A percentile compares a stretch with the other conserved stretches of the same genome.
Conservation (phyloP, 92 coral and sea anemone genomes). For the Plumapathes pennacea region DNA sequence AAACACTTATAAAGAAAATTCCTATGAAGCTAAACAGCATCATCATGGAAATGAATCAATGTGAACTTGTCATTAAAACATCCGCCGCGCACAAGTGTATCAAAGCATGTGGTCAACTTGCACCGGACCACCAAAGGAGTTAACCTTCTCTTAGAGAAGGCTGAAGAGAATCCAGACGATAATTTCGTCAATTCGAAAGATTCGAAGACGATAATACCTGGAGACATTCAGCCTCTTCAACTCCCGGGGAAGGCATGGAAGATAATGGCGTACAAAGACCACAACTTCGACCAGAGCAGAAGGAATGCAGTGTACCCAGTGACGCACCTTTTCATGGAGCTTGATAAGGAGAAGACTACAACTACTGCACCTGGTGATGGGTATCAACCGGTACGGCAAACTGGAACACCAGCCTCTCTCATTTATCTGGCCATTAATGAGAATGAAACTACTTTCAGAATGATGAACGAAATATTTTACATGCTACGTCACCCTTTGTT, state of each 20-base stretch:
- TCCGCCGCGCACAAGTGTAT: too few species aligned
- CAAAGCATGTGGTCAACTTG: too few species aligned
- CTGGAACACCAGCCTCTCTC: conserved; percentile 52
- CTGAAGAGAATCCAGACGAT: conserved; percentile 23
- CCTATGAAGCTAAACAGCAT: conserved; percentile 44
- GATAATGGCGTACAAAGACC: conserved; percentile 37
- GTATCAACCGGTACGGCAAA: too few species aligned
- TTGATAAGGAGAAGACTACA: not conserved
- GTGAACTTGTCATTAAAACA: too few species aligned
- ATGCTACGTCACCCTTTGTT: conserved; percentile 30
- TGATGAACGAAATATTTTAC: conserved; percentile 50
- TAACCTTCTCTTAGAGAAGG: conserved; percentile 44
- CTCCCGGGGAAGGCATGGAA: conserved; percentile 60
- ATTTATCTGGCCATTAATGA: conserved; percentile 35
- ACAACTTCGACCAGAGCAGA: conserved; percentile 40
- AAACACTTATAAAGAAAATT: conserved; percentile 34
- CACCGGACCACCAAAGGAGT: conserved; percentile 43
- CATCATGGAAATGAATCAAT: conserved; percentile 30
- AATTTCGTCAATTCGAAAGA: conserved; percentile 40
- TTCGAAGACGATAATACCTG: conserved; percentile 26
- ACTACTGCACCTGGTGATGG: not conserved
- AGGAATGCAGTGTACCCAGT: conserved; percentile 55
- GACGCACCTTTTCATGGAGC: conserved; percentile 63
- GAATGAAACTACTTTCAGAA: conserved; percentile 42
- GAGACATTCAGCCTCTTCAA: conserved; percentile 55